These are phyloP conservation scores for Heliconius nattereri DNA, from an alignment of 1,140 invertebrate species.

Conservation along the genomic window DNA sequence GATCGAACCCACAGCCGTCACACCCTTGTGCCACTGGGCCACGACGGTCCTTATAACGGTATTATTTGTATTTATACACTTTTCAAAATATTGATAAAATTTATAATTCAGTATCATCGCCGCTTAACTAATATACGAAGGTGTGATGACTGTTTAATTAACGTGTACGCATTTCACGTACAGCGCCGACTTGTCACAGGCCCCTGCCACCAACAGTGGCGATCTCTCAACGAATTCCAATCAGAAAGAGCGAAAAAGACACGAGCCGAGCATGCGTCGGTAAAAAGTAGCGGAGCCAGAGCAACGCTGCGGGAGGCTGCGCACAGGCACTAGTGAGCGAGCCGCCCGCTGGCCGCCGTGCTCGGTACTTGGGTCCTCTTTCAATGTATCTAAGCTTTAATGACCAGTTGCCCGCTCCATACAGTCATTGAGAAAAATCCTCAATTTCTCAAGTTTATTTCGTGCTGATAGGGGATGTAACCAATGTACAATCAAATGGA, in stretches of 20 bases:
- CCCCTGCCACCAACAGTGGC: slow-evolving; percentile 77
- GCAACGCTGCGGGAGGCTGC: slow-evolving; percentile 68
- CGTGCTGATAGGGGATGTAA: not conserved
- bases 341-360: slow-evolving; percentile 45
- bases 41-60: too few species aligned
- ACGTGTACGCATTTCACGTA: slow-evolving; percentile 74
- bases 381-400: not conserved
- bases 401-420: not conserved
- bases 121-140: not conserved
- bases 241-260: slow-evolving; percentile 78
- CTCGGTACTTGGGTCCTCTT: slow-evolving; percentile 38
- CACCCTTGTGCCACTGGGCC: too few species aligned
- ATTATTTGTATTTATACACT: too few species aligned
- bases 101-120: not conserved
- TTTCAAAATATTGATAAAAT: too few species aligned
- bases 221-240: slow-evolving; percentile 77
- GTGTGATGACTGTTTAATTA: slow-evolving; percentile 73
- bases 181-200: slow-evolving; percentile 73
- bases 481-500: not conserved
- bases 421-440: not conserved
- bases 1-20: too few species aligned
- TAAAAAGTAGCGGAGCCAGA: slow-evolving; percentile 71
- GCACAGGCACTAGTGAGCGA: slow-evolving; percentile 37
- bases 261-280: slow-evolving; percentile 71
- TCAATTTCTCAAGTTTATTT: not conserved